phyloP scores from a whole-genome alignment of 1,140 invertebrate genomes.

The Paralvinella palmiformis region DNA sequence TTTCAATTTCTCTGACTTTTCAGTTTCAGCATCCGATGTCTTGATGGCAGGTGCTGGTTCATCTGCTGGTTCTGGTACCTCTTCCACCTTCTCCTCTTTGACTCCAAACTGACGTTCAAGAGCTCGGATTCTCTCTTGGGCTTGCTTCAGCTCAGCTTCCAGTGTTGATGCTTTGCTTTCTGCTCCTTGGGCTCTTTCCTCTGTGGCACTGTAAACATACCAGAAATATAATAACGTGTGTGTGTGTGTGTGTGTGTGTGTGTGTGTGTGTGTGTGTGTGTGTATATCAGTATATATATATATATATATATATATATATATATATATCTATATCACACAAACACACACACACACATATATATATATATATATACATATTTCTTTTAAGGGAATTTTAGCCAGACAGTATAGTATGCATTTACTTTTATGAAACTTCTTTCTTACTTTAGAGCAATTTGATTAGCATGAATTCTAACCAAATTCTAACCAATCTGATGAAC shows the following conservation, averaged over 20 bases:
- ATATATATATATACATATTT: too few relatives aligned
- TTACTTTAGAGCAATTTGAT: neutral
- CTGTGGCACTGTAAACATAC: conserved; percentile 28
- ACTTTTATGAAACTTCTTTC: neutral
- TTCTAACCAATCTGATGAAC: too few relatives aligned
- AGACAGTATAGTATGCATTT: neutral
- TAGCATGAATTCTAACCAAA: neutral
- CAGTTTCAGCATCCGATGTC: too few relatives aligned
- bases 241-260: neutral
- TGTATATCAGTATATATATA: neutral
- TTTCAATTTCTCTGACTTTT: too few relatives aligned
- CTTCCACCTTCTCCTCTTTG: too few relatives aligned
- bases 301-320: neutral
- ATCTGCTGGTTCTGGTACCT: too few relatives aligned
- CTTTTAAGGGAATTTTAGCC: neutral
- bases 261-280: neutral
- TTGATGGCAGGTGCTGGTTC: too few relatives aligned
- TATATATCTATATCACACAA: too few relatives aligned
- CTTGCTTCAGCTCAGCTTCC: conserved; percentile 29
- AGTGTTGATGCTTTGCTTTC: conserved; percentile 32
- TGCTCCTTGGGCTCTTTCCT: conserved; percentile 37
- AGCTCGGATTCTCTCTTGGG: conserved; percentile 33
- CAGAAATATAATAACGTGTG: neutral
- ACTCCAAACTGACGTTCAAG: too few relatives aligned
- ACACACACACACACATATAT: too few relatives aligned